Percentiles rank a stretch among this genome's conserved stretches.
Conservation (phyloP, 2,797 vertebrate genomes). For the Anolis apletophallus region DNA sequence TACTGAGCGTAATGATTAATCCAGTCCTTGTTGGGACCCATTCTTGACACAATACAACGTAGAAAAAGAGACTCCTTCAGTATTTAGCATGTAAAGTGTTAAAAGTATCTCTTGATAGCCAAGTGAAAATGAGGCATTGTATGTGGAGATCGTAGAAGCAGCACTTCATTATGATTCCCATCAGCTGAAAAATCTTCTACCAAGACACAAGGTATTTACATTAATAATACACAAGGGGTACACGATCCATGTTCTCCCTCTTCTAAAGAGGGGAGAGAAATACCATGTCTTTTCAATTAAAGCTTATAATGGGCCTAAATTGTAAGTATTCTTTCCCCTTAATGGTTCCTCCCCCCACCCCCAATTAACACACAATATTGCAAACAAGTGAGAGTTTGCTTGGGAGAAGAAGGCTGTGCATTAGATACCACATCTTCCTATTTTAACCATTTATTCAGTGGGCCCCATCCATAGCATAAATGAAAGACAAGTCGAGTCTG, state of each 20-base stretch:
- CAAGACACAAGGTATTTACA: constrained; percentile 37
- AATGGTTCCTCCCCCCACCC: neutral
- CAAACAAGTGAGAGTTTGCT: neutral
- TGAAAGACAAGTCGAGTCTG: neutral
- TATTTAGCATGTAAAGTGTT: constrained; percentile 15
- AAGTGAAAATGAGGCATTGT: constrained; percentile 23
- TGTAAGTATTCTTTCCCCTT: neutral
- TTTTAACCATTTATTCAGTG: neutral
- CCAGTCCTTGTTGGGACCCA: neutral
- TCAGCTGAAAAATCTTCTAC: constrained; percentile 26
- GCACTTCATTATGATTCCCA: constrained; percentile 33
- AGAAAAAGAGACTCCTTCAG: constrained; percentile 11
- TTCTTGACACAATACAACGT: neutral
- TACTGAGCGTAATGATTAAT: neutral
- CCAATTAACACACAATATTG: neutral
- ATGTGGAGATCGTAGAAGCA: constrained; percentile 35
- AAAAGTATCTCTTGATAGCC: constrained; percentile 19
- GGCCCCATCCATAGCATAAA: neutral
- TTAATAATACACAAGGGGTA: constrained; percentile 32
- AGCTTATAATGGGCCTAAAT: constrained; percentile 22
- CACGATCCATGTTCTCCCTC: constrained; percentile 10
- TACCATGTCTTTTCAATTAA: constrained; percentile 27
- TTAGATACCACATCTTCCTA: neutral
- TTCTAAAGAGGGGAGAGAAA: constrained; percentile 1
- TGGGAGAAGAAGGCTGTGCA: neutral